Evolutionary conservation across 2,113 vertebrate species (phyloP).

Genomic region (Apeltes quadracus): DNA sequence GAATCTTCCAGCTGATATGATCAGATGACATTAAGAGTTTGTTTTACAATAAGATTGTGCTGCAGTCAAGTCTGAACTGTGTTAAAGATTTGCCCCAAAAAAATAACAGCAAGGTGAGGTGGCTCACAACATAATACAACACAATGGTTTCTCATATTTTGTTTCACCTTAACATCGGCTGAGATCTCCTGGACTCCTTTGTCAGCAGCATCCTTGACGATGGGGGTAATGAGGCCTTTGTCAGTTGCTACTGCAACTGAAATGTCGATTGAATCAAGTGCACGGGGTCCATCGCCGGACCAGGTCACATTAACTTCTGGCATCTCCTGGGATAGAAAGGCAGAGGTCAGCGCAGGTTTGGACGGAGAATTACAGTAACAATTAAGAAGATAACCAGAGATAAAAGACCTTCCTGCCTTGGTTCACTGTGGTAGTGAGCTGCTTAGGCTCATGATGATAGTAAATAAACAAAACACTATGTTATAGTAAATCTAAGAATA

Average conservation of each 20-base stretch:
- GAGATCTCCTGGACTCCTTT: conserved; percentile 94
- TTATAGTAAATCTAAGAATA: background rate
- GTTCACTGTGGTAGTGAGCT: background rate
- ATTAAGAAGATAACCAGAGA: background rate
- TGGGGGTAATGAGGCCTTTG: conserved; percentile 91
- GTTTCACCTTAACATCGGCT: conserved; percentile 85
- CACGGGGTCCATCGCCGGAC: conserved; percentile 85
- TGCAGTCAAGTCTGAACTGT: background rate
- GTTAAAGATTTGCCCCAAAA: background rate
- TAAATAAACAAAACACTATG: background rate
- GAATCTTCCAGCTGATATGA: background rate
- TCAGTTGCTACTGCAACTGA: conserved; percentile 94
- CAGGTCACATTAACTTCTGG: conserved; percentile 93
- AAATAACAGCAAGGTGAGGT: background rate
- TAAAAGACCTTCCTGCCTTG: background rate
- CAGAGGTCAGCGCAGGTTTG: conserved; percentile 16
- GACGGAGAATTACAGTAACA: background rate
- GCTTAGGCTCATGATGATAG: background rate
- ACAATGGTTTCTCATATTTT: background rate
- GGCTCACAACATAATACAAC: background rate
- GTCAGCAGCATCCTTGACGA: conserved; percentile 89
- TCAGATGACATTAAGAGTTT: background rate
- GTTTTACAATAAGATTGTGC: background rate
- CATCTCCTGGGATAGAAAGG: conserved; percentile 82
- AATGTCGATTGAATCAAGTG: conserved; percentile 89